phyloP scores from a whole-genome alignment of 1,140 invertebrate genomes.

The Zaprionus taronus region DNA sequence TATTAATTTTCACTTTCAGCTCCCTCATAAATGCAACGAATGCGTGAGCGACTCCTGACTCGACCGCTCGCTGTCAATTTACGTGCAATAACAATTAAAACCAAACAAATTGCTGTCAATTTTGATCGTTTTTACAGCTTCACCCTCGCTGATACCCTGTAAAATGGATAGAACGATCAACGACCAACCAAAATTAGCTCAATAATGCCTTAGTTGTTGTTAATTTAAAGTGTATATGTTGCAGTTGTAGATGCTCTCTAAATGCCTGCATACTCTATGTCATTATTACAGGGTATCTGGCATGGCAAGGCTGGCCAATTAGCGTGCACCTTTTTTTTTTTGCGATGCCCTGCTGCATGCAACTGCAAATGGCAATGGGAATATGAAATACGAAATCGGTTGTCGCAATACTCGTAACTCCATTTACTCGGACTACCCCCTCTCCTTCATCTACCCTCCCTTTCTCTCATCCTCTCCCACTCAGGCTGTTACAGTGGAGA shows the following conservation, averaged over 20 bases:
- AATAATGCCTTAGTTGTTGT: too few relatives aligned
- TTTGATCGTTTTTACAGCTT: slow-evolving; percentile 32
- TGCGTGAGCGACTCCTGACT: slow-evolving; percentile 14
- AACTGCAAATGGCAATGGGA: slow-evolving; percentile 60
- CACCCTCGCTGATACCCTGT: slow-evolving; percentile 15
- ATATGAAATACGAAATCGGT: slow-evolving; percentile 44
- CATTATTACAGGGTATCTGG: not conserved
- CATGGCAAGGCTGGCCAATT: not conserved
- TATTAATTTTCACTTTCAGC: slow-evolving; percentile 10
- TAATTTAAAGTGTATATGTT: not conserved
- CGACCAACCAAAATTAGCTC: not conserved
- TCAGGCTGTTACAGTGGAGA: slow-evolving; percentile 3
- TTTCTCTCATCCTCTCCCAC: not conserved
- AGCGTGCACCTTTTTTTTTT: slow-evolving; percentile 11
- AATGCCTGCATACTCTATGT: not conserved
- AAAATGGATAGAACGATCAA: not conserved
- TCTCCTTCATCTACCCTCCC: not conserved
- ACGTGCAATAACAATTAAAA: slow-evolving; percentile 59
- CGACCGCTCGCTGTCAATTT: slow-evolving; percentile 33
- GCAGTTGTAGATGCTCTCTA: not conserved
- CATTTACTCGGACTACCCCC: slow-evolving; percentile 7
- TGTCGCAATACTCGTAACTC: slow-evolving; percentile 25
- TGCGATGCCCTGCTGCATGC: slow-evolving; percentile 36
- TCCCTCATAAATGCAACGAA: slow-evolving; percentile 6
- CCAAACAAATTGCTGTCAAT: slow-evolving; percentile 65